Percentiles rank a stretch among this genome's conserved stretches.
These are phyloP conservation scores for Lepetodrilus schrolli DNA, from an alignment of 2,888 invertebrate species.

Conservation along the genomic window DNA sequence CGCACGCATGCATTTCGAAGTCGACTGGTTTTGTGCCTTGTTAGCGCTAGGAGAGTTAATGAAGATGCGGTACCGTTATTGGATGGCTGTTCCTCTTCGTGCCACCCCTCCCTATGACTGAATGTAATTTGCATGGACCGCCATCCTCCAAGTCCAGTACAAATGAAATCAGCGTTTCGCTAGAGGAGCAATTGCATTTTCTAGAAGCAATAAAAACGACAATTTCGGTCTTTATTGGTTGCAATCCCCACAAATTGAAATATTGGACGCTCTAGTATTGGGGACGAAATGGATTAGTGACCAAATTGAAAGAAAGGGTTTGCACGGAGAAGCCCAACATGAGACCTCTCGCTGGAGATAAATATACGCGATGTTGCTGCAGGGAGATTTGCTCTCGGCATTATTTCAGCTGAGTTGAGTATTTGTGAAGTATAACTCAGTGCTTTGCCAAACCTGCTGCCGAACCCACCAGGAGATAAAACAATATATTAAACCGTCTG, in stretches of 20 bases:
- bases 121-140: neutral
- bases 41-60: too few relatives aligned
- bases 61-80: neutral
- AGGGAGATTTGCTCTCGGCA: too few relatives aligned
- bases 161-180: slow-evolving; percentile 25
- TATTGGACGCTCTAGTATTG: neutral
- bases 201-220: slow-evolving; percentile 19
- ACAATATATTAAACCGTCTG: too few relatives aligned
- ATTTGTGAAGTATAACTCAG: too few relatives aligned
- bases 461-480: too few relatives aligned
- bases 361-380: too few relatives aligned
- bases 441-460: too few relatives aligned
- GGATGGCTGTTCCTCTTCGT: neutral
- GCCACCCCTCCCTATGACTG: neutral
- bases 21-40: too few relatives aligned
- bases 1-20: too few relatives aligned
- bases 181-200: slow-evolving; percentile 17
- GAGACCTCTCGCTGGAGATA: too few relatives aligned
- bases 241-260: slow-evolving; percentile 15
- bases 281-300: neutral
- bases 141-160: neutral
- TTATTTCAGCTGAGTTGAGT: too few relatives aligned
- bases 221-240: slow-evolving; percentile 25
- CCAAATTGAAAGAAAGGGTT: neutral
- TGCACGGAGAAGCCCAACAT: too few relatives aligned